Conservation (phyloP, 2,888 invertebrate species). For the Tinea trinotella region DNA sequence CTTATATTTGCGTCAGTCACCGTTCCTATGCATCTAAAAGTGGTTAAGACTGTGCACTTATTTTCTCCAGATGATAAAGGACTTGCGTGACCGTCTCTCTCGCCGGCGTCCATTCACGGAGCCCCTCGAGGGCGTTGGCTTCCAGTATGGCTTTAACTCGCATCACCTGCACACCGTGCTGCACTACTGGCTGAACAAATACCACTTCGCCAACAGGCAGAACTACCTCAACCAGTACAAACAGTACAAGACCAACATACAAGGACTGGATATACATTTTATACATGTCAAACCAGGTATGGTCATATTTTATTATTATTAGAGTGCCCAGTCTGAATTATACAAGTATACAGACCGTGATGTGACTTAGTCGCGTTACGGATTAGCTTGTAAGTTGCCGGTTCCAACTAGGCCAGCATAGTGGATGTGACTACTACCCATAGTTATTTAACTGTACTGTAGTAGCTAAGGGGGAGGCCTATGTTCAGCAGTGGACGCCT, state of each 20-base stretch:
- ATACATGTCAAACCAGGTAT: conserved; percentile 72
- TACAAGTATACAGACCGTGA: too few species aligned
- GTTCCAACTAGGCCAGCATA: too few species aligned
- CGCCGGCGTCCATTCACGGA: conserved; percentile 26
- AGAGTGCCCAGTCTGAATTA: conserved; percentile 26
- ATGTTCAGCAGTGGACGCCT: too few species aligned
- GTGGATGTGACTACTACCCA: too few species aligned
- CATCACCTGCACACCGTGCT: conserved; percentile 56
- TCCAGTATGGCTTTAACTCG: conserved; percentile 74
- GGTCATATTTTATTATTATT: neutral
- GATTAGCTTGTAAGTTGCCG: too few species aligned
- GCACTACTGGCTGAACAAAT: conserved; percentile 75
- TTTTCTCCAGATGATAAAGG: conserved; percentile 28
- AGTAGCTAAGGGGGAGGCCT: too few species aligned
- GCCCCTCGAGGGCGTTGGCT: conserved; percentile 52
- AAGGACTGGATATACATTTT: conserved; percentile 80
- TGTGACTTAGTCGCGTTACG: too few species aligned
- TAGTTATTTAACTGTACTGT: too few species aligned
- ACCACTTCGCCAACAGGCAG: conserved; percentile 77
- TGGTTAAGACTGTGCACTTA: too few species aligned
- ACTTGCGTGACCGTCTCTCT: conserved; percentile 27
- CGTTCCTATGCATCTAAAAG: too few species aligned
- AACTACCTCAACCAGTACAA: conserved; percentile 74
- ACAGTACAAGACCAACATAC: conserved; percentile 80
- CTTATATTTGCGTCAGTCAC: too few species aligned